phyloP scores from a whole-genome alignment of 2,888 invertebrate genomes.

The Coronaproctus castanopsis region DNA sequence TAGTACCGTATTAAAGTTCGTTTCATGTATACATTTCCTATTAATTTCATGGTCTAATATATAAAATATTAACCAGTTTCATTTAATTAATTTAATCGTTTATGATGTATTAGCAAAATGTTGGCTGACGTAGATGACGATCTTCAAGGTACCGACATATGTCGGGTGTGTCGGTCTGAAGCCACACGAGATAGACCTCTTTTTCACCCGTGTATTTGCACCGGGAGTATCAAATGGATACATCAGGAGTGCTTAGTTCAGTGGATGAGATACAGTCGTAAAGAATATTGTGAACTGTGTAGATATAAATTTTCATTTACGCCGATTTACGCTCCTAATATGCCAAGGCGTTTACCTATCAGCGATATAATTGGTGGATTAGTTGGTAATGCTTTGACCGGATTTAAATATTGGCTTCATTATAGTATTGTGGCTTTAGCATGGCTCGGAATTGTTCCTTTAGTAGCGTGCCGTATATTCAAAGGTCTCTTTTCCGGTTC shows the following conservation, averaged over 20 bases:
- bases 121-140: slow-evolving; percentile 25
- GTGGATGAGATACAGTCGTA: slow-evolving; percentile 97
- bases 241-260: slow-evolving; percentile 96
- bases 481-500: slow-evolving; percentile 80
- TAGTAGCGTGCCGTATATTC: slow-evolving; percentile 90
- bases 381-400: slow-evolving; percentile 69
- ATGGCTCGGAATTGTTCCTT: slow-evolving; percentile 90
- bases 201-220: slow-evolving; percentile 96
- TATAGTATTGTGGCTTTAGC: slow-evolving; percentile 91
- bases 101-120: neutral
- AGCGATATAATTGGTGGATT: slow-evolving; percentile 81
- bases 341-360: slow-evolving; percentile 92
- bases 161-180: slow-evolving; percentile 93
- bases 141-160: slow-evolving; percentile 62
- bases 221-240: slow-evolving; percentile 96
- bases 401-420: slow-evolving; percentile 90
- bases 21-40: too few relatives aligned
- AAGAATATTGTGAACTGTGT: slow-evolving; percentile 96
- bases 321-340: slow-evolving; percentile 98
- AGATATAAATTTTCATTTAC: slow-evolving; percentile 88
- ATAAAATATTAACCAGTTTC: too few relatives aligned
- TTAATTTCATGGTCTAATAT: too few relatives aligned
- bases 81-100: too few relatives aligned
- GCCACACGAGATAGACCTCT: slow-evolving; percentile 76
- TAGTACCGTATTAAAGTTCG: too few relatives aligned